Conservation (phyloP, 2,797 vertebrate species). For the Poecile montanus region DNA sequence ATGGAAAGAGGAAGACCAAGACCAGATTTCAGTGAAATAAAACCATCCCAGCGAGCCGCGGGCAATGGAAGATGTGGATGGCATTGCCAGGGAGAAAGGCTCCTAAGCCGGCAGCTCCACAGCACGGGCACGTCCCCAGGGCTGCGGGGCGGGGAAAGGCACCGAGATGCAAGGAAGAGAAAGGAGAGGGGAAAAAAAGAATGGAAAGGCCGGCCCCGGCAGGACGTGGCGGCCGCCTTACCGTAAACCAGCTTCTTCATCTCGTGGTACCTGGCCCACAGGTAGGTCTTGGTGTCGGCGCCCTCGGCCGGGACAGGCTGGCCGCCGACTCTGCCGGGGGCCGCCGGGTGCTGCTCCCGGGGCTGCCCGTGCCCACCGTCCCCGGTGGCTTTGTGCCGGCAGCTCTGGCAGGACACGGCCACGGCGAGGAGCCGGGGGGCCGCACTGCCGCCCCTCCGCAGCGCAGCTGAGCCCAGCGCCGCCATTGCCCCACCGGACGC, state of each 20-base stretch:
- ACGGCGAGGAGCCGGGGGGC: slow-evolving; percentile 14
- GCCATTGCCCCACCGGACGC: not conserved
- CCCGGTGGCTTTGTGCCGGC: not conserved
- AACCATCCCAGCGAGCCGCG: not conserved
- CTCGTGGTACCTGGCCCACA: slow-evolving; percentile 83
- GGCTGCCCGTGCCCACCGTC: not conserved
- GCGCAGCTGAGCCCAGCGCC: not conserved
- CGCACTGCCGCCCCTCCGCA: not conserved
- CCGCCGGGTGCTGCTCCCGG: not conserved
- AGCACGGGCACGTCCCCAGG: not conserved
- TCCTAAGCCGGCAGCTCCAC: not conserved
- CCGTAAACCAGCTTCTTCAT: slow-evolving; percentile 82
- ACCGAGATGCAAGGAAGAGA: not conserved
- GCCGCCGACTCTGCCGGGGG: not conserved
- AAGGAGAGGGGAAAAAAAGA: accelerated
- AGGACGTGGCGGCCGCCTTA: slow-evolving; percentile 51
- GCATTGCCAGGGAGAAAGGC: not conserved
- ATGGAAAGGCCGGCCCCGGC: not conserved
- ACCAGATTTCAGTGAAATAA: not conserved
- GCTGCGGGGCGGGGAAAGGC: not conserved
- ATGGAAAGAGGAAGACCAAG: not conserved
- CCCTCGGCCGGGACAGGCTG: slow-evolving; percentile 49
- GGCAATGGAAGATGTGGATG: not conserved
- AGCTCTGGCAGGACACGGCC: slow-evolving; percentile 6
- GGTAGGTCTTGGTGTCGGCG: slow-evolving; percentile 68